Conservation (phyloP, 2,113 vertebrate genomes). For the Indicator indicator region DNA sequence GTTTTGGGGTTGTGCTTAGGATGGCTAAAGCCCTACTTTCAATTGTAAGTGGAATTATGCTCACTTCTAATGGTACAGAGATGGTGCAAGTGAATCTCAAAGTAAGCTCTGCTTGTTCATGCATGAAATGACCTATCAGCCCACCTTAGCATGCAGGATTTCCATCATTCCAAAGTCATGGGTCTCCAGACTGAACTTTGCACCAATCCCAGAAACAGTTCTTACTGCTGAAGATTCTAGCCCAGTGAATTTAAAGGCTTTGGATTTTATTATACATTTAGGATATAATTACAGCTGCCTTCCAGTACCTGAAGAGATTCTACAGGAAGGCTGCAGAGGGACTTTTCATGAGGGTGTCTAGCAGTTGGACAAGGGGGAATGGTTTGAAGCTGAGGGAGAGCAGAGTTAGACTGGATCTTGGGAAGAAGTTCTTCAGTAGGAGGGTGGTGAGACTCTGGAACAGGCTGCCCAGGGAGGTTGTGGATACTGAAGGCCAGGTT, state of each 20-base stretch:
- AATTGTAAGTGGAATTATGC: not conserved
- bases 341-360: too few species aligned
- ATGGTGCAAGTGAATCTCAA: not conserved
- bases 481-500: too few species aligned
- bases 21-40: not conserved
- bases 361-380: too few species aligned
- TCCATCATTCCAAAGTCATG: not conserved
- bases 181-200: not conserved
- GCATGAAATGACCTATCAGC: not conserved
- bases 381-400: too few species aligned
- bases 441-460: too few species aligned
- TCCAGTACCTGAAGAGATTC: too few species aligned
- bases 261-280: not conserved
- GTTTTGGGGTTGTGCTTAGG: not conserved
- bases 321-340: too few species aligned
- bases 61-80: not conserved
- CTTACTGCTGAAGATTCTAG: not conserved
- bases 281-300: not conserved
- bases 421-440: too few species aligned
- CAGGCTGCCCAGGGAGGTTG: too few species aligned
- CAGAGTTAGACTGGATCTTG: too few species aligned
- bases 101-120: not conserved
- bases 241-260: not conserved
- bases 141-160: not conserved
- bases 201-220: not conserved